These are phyloP conservation scores for Cheilosia variabilis DNA, from an alignment of 2,888 invertebrate species.

Conservation along the genomic window DNA sequence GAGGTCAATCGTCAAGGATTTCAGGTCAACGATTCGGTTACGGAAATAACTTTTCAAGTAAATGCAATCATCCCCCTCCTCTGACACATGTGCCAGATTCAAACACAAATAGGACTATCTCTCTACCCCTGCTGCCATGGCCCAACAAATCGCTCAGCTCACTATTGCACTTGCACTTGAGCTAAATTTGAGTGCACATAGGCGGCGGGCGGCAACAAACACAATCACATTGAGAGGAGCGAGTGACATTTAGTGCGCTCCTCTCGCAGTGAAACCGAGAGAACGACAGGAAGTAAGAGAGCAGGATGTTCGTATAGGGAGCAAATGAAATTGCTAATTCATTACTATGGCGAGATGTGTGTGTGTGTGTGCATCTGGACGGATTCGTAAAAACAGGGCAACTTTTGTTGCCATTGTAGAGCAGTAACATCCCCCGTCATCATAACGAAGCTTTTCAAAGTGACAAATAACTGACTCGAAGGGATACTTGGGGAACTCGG, in stretches of 20 bases:
- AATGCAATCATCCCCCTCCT: slow-evolving; percentile 13
- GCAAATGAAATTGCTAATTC: slow-evolving; percentile 5
- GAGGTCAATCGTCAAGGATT: slow-evolving; percentile 72
- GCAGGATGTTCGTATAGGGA: background rate
- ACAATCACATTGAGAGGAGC: slow-evolving; percentile 14
- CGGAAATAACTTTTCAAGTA: slow-evolving; percentile 45
- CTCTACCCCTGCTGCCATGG: slow-evolving; percentile 1
- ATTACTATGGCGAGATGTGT: too few relatives aligned
- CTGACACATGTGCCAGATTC: slow-evolving; percentile 38
- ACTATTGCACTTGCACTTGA: slow-evolving; percentile 76
- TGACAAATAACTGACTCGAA: too few relatives aligned
- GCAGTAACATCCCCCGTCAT: too few relatives aligned
- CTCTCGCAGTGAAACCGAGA: slow-evolving; percentile 12
- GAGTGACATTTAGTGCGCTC: slow-evolving; percentile 31
- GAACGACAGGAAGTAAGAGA: slow-evolving; percentile 10
- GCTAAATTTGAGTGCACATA: slow-evolving; percentile 68
- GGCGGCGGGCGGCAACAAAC: slow-evolving; percentile 18
- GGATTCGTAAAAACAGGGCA: background rate
- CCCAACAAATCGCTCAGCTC: slow-evolving; percentile 12
- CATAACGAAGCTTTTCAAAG: too few relatives aligned
- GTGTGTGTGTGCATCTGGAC: too few relatives aligned
- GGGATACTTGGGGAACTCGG: too few relatives aligned
- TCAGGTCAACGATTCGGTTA: slow-evolving; percentile 72
- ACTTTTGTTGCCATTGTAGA: background rate
- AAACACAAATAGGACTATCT: slow-evolving; percentile 35